Evolutionary conservation across 92 coral and sea anemone genomes (phyloP).

Genomic region (Muricea muricata): DNA sequence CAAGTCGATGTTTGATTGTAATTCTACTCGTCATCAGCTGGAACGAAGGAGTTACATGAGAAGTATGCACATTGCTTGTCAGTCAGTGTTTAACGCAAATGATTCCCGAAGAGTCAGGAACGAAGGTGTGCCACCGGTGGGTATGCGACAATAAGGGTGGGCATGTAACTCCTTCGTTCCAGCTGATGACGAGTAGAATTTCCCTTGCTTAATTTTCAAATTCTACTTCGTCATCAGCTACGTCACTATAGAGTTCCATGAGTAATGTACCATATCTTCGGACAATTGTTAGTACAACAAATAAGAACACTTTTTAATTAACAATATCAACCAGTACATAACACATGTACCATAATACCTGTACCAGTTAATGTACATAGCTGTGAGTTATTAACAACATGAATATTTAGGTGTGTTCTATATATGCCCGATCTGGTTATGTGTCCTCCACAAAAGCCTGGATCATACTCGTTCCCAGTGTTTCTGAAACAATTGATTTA

Average conservation of each 20-base stretch:
- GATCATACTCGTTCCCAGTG: neutral
- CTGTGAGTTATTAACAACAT: too few relatives aligned
- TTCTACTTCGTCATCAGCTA: too few relatives aligned
- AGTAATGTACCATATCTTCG: neutral
- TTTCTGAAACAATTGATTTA: neutral
- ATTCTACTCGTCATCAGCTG: too few relatives aligned
- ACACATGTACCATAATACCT: neutral
- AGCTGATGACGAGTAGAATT: too few relatives aligned
- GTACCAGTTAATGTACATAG: too few relatives aligned
- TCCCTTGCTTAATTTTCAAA: too few relatives aligned
- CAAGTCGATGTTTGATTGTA: too few relatives aligned
- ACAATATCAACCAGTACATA: neutral
- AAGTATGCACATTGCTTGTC: too few relatives aligned
- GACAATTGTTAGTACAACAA: neutral
- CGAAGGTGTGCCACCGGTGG: conserved; percentile 12
- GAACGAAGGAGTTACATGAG: too few relatives aligned
- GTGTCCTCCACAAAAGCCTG: neutral
- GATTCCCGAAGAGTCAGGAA: conserved; percentile 12
- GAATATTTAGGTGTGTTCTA: too few relatives aligned
- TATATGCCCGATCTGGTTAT: neutral
- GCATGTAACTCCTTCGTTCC: conserved; percentile 17
- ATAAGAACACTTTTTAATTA: neutral
- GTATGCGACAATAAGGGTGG: neutral
- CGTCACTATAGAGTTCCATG: neutral
- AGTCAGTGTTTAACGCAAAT: conserved; percentile 18